phyloP scores from a whole-genome alignment of 2,888 invertebrate species.

The Salticus scenicus region DNA sequence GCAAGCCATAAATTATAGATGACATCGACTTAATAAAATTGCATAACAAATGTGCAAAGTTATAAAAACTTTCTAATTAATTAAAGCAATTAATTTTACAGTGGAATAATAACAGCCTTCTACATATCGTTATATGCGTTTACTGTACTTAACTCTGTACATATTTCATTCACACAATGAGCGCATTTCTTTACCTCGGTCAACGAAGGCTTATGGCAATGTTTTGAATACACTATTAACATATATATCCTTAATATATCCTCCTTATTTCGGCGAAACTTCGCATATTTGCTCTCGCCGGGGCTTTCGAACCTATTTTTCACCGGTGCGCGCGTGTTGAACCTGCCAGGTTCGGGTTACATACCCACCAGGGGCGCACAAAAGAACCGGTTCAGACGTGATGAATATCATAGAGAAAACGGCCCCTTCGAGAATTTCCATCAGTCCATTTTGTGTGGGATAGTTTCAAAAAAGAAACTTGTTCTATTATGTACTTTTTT shows the following conservation, averaged over 20 bases:
- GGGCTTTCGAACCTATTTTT: constrained; percentile 48
- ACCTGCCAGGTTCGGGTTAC: constrained; percentile 49
- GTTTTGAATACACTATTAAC: constrained; percentile 21
- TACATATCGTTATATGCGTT: too few species aligned
- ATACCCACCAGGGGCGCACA: constrained; percentile 35
- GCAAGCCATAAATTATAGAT: too few species aligned
- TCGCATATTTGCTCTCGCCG: background rate
- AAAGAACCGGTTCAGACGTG: constrained; percentile 35
- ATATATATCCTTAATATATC: constrained; percentile 20
- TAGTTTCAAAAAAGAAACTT: constrained; percentile 58
- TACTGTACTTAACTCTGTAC: too few species aligned
- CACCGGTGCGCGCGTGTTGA: constrained; percentile 25
- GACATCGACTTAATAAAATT: too few species aligned
- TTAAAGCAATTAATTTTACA: too few species aligned
- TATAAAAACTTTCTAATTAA: too few species aligned
- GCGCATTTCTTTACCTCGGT: background rate
- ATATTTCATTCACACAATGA: background rate
- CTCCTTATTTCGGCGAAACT: background rate
- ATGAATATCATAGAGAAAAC: constrained; percentile 64
- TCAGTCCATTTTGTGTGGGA: constrained; percentile 44
- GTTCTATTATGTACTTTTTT: constrained; percentile 62
- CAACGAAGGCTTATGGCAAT: background rate
- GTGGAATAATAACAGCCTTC: too few species aligned
- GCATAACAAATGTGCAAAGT: too few species aligned
- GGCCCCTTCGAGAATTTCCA: constrained; percentile 31